Base-by-base conservation (phyloP, 1,140 invertebrate genomes). In the Ostrea denselamellosa region DNA sequence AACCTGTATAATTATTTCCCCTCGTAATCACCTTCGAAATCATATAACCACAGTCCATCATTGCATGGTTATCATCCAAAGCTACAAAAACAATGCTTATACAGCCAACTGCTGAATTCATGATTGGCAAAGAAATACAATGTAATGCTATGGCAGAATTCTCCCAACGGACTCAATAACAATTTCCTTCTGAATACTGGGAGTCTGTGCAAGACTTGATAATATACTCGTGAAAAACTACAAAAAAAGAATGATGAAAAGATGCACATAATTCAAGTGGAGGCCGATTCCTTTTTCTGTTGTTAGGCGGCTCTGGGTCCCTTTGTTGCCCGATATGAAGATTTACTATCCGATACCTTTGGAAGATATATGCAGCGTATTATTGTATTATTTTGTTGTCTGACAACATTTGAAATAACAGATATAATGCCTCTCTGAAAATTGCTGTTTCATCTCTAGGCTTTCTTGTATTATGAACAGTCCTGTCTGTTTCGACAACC, bases 1-100 rank as follows among this genome's bases (percentile, higher is more conserved):
- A n/a, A 77, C 68, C 22, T 77, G 68, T 34, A 77, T 77, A 25
- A 28, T 28, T 77, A 77, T 77, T 34, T 77, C 28, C 65, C 12
- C 2, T 34, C 68, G 68, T 77, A 77, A 77, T 77, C 68, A 25
- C 2, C 68, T 77, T 77, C 25, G 14, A 28, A 77, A 77, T 77
- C 68, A 77, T 44, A 44, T 77, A 77, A 77, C 68, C 22, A 14
- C 68, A 25, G 68, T 71, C 28, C 22, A 9, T 71, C 68, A 71
- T 71, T 77, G 68, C 68, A 77, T 77, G 68, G 68, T 77, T 77
- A 77, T 77, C 28, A 77, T 77, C 25, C 68, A 17, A 34, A 14
- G 68, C 68, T 77, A 77, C 25, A 28, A 77, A 77, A 77, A 77
- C 68, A 77, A 77, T 77, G 68, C 68, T 77, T 34, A 77, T 28